phyloP scores from a whole-genome alignment of 1,140 invertebrate genomes.

The Zaprionus inermis region DNA sequence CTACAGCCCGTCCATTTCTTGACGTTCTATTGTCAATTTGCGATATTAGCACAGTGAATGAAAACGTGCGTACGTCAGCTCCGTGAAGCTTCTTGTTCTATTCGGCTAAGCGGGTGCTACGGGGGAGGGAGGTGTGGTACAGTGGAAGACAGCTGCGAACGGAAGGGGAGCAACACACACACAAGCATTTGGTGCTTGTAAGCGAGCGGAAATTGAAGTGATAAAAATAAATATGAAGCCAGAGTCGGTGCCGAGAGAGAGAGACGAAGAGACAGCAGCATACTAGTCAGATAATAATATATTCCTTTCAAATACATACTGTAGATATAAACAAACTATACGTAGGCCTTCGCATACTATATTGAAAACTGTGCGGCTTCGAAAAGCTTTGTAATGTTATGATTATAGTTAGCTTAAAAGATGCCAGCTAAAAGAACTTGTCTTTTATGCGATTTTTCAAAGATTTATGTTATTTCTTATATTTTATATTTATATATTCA shows the following conservation, averaged over 20 bases:
- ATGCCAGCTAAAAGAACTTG: too few relatives aligned
- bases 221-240: conserved; percentile 73
- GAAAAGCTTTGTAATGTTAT: not conserved
- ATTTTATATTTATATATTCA: too few relatives aligned
- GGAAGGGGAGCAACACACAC: conserved; percentile 15
- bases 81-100: conserved; percentile 22
- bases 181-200: conserved; percentile 47
- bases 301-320: conserved; percentile 13
- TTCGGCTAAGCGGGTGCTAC: conserved; percentile 1
- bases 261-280: not conserved
- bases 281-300: conserved; percentile 40
- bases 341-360: not conserved
- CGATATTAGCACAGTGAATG: conserved; percentile 63
- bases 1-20: conserved; percentile 61
- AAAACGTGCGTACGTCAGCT: conserved; percentile 57
- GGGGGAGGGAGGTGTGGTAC: not conserved
- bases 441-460: too few relatives aligned
- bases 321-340: conserved; percentile 5
- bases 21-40: conserved; percentile 72
- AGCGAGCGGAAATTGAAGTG: conserved; percentile 74
- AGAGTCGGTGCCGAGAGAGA: conserved; percentile 49
- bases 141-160: conserved; percentile 21
- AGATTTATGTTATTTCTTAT: too few relatives aligned
- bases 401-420: too few relatives aligned
- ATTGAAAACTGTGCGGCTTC: not conserved